Percentiles rank a stretch among this genome's conserved stretches.
These are phyloP conservation scores for Epinotia nisella DNA, from an alignment of 2,888 invertebrate genomes.

Conservation along the genomic window DNA sequence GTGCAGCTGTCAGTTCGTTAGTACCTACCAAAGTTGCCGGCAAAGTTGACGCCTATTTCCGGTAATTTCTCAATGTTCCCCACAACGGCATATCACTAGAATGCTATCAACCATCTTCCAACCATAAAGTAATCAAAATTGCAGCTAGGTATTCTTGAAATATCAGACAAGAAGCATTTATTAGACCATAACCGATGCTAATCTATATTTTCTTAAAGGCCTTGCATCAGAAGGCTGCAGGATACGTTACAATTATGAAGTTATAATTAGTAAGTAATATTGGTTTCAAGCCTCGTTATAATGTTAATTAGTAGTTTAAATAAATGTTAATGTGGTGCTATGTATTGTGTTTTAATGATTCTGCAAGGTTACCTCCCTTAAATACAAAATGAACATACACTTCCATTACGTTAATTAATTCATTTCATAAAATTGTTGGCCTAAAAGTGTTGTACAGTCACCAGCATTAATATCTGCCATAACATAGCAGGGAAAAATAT, in stretches of 20 bases:
- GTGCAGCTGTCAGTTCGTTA: too few relatives aligned
- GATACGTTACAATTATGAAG: constrained; percentile 36
- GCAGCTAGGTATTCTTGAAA: constrained; percentile 6
- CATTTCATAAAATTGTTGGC: too few relatives aligned
- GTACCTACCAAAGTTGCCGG: too few relatives aligned
- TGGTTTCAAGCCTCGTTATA: constrained; percentile 22
- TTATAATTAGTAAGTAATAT: constrained; percentile 35
- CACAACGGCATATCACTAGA: not conserved
- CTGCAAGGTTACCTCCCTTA: not conserved
- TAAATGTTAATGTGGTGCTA: not conserved
- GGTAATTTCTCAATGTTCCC: not conserved
- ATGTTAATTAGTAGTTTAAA: constrained; percentile 27
- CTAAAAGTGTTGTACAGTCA: too few relatives aligned
- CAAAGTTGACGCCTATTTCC: too few relatives aligned
- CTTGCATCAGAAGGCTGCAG: constrained; percentile 28
- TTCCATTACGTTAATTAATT: not conserved
- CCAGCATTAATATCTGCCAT: too few relatives aligned
- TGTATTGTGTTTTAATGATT: not conserved
- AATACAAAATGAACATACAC: not conserved
- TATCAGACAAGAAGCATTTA: constrained; percentile 25
- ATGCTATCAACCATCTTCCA: not conserved
- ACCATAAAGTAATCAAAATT: constrained; percentile 1
- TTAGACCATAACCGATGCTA: constrained; percentile 31
- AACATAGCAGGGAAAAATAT: too few relatives aligned
- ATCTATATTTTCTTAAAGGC: constrained; percentile 21